Percentiles rank a stretch among this genome's conserved stretches.
Conservation (phyloP, 2,888 invertebrate species). For the Linnaemya vulpina region DNA sequence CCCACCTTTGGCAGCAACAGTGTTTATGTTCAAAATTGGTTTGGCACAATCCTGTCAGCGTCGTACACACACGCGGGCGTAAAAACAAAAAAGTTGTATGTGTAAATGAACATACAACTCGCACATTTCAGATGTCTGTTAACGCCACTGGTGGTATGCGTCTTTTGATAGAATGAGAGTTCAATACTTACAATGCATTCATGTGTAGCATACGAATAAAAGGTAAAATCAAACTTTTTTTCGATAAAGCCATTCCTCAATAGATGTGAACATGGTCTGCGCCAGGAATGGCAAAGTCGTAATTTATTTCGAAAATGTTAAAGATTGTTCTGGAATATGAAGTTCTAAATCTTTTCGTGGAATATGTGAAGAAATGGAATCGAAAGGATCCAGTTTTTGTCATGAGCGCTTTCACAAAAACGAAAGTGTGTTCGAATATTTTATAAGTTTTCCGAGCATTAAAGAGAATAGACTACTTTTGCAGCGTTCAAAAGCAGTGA, state of each 20-base stretch:
- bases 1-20: too few species aligned
- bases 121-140: constrained; percentile 43
- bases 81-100: constrained; percentile 18
- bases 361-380: too few species aligned
- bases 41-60: background rate
- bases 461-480: too few species aligned
- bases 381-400: too few species aligned
- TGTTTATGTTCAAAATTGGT: background rate
- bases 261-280: constrained; percentile 1
- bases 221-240: constrained; percentile 43
- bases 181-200: constrained; percentile 65
- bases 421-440: too few species aligned
- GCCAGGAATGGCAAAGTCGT: background rate
- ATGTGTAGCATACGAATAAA: constrained; percentile 51
- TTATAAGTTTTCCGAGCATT: too few species aligned
- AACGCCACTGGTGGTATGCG: constrained; percentile 29
- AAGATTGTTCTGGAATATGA: too few species aligned
- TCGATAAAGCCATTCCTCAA: constrained; percentile 19
- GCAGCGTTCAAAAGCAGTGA: too few species aligned
- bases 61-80: background rate
- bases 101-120: constrained; percentile 33
- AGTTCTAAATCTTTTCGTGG: too few species aligned
- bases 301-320: too few species aligned
- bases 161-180: constrained; percentile 44
- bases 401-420: too few species aligned